phyloP scores from a whole-genome alignment of 2,113 vertebrate species.

The Hipposideros armiger region DNA sequence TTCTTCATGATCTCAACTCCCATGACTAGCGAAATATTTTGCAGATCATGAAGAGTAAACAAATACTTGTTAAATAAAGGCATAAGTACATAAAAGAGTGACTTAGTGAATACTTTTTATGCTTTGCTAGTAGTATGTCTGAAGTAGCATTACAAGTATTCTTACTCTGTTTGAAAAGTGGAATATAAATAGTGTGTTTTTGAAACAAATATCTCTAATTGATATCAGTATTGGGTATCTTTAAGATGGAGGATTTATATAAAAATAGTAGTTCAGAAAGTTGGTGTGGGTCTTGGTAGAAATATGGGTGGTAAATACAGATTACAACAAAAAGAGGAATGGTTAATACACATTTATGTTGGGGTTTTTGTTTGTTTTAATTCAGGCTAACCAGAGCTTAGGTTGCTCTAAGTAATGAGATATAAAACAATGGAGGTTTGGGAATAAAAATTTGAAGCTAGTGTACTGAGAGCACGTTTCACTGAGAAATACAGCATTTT shows the following conservation, averaged over 20 bases:
- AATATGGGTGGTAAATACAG: neutral
- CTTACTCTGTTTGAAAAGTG: neutral
- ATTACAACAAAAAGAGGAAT: neutral
- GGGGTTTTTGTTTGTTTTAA: neutral
- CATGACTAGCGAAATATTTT: neutral
- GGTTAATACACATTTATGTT: neutral
- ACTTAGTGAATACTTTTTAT: neutral
- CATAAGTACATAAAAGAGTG: neutral
- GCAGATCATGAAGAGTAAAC: neutral
- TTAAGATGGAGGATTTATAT: neutral
- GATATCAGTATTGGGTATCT: neutral
- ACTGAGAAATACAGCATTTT: constrained; percentile 1
- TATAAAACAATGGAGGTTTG: neutral
- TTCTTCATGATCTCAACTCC: neutral
- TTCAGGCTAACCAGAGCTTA: neutral
- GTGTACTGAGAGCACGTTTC: neutral
- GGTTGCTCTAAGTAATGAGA: neutral
- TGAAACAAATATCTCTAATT: neutral
- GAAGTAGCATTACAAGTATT: neutral
- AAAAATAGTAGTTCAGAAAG: neutral
- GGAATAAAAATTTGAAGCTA: neutral
- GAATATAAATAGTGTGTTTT: neutral
- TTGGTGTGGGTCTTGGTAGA: neutral
- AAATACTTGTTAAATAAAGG: neutral
- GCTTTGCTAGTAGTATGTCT: neutral